These are phyloP conservation scores for Poeciliopsis turrubarensis DNA, from an alignment of 2,113 vertebrate species.

Conservation along the genomic window DNA sequence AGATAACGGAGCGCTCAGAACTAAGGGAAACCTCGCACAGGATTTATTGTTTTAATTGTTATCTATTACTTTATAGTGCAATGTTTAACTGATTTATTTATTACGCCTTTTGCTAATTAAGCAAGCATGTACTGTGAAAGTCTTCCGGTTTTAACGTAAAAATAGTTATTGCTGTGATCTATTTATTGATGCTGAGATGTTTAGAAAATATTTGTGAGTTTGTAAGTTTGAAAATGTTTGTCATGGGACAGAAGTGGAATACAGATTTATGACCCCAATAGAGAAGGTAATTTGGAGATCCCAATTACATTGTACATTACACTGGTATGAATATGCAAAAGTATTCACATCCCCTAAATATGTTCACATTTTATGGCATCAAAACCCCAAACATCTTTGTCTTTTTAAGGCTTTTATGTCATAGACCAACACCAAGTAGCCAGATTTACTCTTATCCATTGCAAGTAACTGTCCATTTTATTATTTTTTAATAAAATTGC, in stretches of 20 bases:
- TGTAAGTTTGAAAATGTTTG: conserved; percentile 26
- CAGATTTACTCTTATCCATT: background rate
- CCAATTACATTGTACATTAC: background rate
- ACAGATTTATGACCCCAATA: conserved; percentile 2
- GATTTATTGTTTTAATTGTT: conserved; percentile 56
- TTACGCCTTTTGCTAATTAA: conserved; percentile 61
- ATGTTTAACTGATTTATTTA: conserved; percentile 64
- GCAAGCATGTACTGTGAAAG: conserved; percentile 75
- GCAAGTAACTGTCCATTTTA: background rate
- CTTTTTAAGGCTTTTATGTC: background rate
- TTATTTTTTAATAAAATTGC: background rate
- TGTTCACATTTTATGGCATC: background rate
- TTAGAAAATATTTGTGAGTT: conserved; percentile 19
- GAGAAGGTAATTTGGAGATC: background rate
- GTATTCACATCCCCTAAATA: background rate
- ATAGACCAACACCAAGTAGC: background rate
- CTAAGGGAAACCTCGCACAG: conserved; percentile 72
- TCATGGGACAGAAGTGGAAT: conserved; percentile 35
- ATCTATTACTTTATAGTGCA: conserved; percentile 49
- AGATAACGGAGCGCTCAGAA: conserved; percentile 38
- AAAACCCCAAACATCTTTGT: background rate
- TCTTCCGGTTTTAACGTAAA: conserved; percentile 74
- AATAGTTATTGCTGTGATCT: conserved; percentile 59
- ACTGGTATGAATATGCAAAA: background rate
- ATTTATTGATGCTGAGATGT: conserved; percentile 49